Percentiles rank a stretch among this genome's conserved stretches.
Conservation (phyloP, 2,888 invertebrate genomes). For the Steinernema carpocapsae region DNA sequence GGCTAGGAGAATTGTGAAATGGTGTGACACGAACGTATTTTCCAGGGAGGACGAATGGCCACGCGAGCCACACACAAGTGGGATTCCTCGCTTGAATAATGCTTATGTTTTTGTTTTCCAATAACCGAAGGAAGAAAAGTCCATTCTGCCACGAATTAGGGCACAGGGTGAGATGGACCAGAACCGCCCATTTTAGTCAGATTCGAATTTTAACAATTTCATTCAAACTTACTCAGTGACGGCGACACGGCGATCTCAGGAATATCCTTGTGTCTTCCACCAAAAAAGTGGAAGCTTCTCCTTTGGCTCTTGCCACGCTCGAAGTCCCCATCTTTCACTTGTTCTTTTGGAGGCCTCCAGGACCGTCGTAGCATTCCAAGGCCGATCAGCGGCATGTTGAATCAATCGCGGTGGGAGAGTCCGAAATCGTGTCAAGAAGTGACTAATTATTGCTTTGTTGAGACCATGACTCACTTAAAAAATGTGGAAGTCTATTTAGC, state of each 20-base stretch:
- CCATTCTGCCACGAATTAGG: no score
- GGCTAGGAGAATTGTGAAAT: background rate
- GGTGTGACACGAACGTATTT: background rate
- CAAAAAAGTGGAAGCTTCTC: background rate
- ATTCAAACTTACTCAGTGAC: conserved; percentile 6
- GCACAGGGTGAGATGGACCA: no score
- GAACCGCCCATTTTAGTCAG: no score
- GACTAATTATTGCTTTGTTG: no score
- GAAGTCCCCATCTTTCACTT: background rate
- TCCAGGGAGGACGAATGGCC: background rate
- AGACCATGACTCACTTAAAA: no score
- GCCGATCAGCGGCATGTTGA: background rate
- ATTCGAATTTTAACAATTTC: no score
- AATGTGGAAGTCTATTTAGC: no score
- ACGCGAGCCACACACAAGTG: background rate
- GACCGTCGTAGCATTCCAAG: conserved; percentile 15
- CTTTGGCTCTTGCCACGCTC: conserved; percentile 4
- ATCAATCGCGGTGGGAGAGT: no score
- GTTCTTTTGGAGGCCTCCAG: conserved; percentile 6
- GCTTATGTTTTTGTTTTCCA: background rate
- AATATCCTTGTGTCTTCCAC: background rate
- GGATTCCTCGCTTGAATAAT: background rate
- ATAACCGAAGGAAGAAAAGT: no score
- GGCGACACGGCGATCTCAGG: conserved; percentile 12
- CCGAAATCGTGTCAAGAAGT: no score